Evolutionary conservation across 2,888 invertebrate species (phyloP), one percentile per base, ranked within the genome.

Genomic region (Aspidapion aeneum): DNA sequence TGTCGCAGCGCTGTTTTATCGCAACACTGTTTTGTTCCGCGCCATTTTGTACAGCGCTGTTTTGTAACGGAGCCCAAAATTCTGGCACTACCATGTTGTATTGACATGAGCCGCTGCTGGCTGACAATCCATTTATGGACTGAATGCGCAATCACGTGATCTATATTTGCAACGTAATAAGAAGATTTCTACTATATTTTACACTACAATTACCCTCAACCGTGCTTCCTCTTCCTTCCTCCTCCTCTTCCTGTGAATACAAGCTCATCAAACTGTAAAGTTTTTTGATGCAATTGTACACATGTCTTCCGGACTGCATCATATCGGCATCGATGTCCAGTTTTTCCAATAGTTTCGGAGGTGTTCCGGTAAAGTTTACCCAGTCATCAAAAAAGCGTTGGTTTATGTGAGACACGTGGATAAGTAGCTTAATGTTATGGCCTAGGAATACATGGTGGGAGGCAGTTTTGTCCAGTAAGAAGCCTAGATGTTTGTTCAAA

Each of bases 361-460:
- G 74, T 1, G 57, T 62, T 2, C 69, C 72, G 57, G 63, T 63
- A 57, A 65, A 70, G 21, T 48, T 62, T 17, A 65, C 50, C 72
- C 72, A 74, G n/a, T 69, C 68, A 12, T 68, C 65, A 18, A 66
- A 61, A 54, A 71, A 71, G 58, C 74, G 67, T 73, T 74, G 66
- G 61, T 71, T 70, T 12, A 72, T 68, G 57, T 72, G 71, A 2
- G 66, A 63, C 1, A 69, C 55, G 49, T 65, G 62, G 19, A 68
- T 66, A 21, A 71, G 22, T 49, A 72, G 57, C 61, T 71, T 72
- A 1, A 67, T 59, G 16, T 17, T 54, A n/a, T n/a, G n/a, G 21
- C 64, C 62, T 50, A 70, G 21, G 55, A 50, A 18, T 12, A 17
- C 2, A 19, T 9, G 21, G 52, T 66, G 60, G 3, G 16, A 2